Base-by-base conservation (phyloP, 2,888 invertebrate species). In the Carabus problematicus region DNA sequence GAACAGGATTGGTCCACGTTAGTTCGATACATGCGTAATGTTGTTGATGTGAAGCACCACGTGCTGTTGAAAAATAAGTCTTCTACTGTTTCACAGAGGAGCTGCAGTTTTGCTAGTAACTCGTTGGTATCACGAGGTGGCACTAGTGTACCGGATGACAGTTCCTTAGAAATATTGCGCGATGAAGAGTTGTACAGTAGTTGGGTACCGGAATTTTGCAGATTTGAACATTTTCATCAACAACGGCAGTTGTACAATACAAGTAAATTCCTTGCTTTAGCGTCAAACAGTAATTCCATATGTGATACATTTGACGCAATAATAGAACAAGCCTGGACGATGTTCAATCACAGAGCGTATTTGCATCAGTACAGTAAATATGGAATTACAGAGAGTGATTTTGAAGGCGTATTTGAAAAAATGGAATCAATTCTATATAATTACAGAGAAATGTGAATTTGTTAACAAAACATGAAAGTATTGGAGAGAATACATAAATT, bases 311-410 rank as follows among this genome's bases (percentile, higher is more conserved):
- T 86, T 18, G 79, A 85, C 67, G 63, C 54, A 1, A 76, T 84
- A 40, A 75, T 84, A 19, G 78, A 78, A 7, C 83, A 83, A 73
- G 83, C 84, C 2, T 84, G 84, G 84, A 81, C 77, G 64, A 77
- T 82, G 66, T 86, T 83, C 74, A 77, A 79, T 1, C 79, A 83
- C 75, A 80, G 80, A 41, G 85, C 85, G 8, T 85, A 83, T 76
- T 74, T 85, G 43, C 85, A 86, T 77, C 85, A 84, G 70, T 86
- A 85, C 73, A 79, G 79, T 71, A 82, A 83, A 70, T 83, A 79
- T 74, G 83, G 81, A 42, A 74, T 85, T 43, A 81, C 82, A 70
- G 83, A 84, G 47, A 79, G 82, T 45, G 81, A 84, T 71, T 85
- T 86, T 75, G 74, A 82, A 54, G 76, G 80, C 71, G 79, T 83